Evolutionary conservation across 2,797 vertebrate species (phyloP).

Genomic region (Helarctos malayanus): DNA sequence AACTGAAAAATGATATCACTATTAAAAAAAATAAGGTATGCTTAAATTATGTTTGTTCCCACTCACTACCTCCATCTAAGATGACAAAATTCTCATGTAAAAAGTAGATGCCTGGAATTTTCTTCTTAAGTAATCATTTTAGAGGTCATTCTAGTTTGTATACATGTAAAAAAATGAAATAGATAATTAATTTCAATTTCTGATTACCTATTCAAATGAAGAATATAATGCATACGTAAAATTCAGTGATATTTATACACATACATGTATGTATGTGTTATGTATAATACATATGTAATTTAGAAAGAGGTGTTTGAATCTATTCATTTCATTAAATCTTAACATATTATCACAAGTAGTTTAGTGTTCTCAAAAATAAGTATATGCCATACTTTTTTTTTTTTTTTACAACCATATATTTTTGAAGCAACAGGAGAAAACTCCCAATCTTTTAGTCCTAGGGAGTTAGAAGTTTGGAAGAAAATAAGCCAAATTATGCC

Average conservation of each 20-base stretch:
- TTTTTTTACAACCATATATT: not conserved
- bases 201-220: not conserved
- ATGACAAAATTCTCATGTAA: not conserved
- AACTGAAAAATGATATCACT: slow-evolving; percentile 14
- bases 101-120: not conserved
- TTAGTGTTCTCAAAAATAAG: slow-evolving; percentile 45
- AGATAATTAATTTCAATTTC: not conserved
- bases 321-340: slow-evolving; percentile 3
- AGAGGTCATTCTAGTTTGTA: not conserved
- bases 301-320: not conserved
- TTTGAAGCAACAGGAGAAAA: slow-evolving; percentile 44
- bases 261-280: not conserved
- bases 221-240: not conserved
- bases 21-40: not conserved
- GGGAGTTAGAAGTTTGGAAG: not conserved
- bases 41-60: not conserved
- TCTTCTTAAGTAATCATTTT: slow-evolving; percentile 52
- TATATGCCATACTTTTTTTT: not conserved
- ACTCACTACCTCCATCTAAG: not conserved
- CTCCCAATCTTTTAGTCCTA: not conserved
- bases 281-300: not conserved
- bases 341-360: not conserved
- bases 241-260: not conserved
- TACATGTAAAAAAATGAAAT: not conserved
- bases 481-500: not conserved